Evolutionary conservation across 2,888 invertebrate genomes (phyloP).

Genomic region (Bombylius major): DNA sequence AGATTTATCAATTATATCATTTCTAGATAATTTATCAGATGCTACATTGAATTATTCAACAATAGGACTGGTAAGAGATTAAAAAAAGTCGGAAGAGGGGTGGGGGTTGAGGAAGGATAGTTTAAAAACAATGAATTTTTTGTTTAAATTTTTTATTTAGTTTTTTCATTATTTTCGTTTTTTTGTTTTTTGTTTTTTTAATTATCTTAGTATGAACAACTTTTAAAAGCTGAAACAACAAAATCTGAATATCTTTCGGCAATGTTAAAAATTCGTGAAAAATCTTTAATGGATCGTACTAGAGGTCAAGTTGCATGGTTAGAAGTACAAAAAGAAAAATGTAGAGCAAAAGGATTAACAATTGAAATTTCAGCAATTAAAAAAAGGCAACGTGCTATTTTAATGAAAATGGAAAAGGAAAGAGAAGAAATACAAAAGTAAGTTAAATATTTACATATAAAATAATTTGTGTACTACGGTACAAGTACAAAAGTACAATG

Average conservation of each 20-base stretch:
- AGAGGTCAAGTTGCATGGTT: conserved; percentile 51
- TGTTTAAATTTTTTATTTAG: no score
- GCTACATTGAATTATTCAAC: conserved; percentile 25
- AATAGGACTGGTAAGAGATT: conserved; percentile 25
- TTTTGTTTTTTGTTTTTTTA: neutral
- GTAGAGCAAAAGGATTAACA: conserved; percentile 43
- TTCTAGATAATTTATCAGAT: conserved; percentile 18
- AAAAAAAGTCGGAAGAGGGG: no score
- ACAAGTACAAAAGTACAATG: neutral
- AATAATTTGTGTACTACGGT: no score
- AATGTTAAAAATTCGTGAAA: conserved; percentile 52
- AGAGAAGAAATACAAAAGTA: conserved; percentile 53
- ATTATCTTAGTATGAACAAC: conserved; percentile 41
- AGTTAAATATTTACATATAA: conserved; percentile 1
- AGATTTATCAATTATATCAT: neutral
- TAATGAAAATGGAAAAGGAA: conserved; percentile 53
- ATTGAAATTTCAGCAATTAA: conserved; percentile 46
- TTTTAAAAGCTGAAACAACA: conserved; percentile 54
- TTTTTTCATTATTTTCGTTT: neutral
- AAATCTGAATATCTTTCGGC: conserved; percentile 52
- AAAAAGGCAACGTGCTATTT: conserved; percentile 53
- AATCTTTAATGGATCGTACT: conserved; percentile 51
- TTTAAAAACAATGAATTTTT: no score
- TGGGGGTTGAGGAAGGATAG: neutral
- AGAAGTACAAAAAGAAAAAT: conserved; percentile 50